phyloP scores from a whole-genome alignment of 2,888 invertebrate species.

The Euspilapteryx auroguttella region DNA sequence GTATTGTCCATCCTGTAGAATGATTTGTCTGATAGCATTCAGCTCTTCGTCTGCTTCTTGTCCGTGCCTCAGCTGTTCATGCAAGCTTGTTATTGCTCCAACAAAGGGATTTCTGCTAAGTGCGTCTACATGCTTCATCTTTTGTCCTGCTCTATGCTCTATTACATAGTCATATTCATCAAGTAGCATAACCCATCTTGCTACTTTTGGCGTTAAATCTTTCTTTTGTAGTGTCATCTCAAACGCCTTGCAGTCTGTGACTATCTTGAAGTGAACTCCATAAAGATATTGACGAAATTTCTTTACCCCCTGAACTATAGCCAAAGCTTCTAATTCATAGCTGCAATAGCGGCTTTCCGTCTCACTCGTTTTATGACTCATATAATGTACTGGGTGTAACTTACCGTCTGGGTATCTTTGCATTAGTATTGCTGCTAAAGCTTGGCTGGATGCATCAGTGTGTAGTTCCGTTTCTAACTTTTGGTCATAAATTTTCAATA shows the following conservation, averaged over 20 bases:
- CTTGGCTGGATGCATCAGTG: slow-evolving; percentile 2
- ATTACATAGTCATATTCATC: slow-evolving; percentile 7
- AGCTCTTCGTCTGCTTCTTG: too few relatives aligned
- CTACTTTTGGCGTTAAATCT: slow-evolving; percentile 6
- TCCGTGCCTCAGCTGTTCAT: slow-evolving; percentile 7
- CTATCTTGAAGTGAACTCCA: slow-evolving; percentile 8
- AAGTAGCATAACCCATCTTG: slow-evolving; percentile 7
- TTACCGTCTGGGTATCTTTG: slow-evolving; percentile 2
- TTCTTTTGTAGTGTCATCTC: slow-evolving; percentile 7
- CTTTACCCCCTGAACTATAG: slow-evolving; percentile 7
- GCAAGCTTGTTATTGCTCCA: slow-evolving; percentile 1
- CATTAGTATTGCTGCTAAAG: slow-evolving; percentile 2
- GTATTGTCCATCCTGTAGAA: slow-evolving; percentile 8
- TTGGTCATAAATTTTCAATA: slow-evolving; percentile 3
- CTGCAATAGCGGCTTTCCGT: slow-evolving; percentile 2
- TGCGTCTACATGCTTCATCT: slow-evolving; percentile 9
- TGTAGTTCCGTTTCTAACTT: slow-evolving; percentile 2
- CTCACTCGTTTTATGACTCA: slow-evolving; percentile 4
- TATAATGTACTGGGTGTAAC: slow-evolving; percentile 5
- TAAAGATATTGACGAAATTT: slow-evolving; percentile 7
- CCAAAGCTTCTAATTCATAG: slow-evolving; percentile 8
- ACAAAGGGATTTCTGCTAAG: slow-evolving; percentile 7
- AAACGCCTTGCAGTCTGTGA: slow-evolving; percentile 8
- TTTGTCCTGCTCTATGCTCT: slow-evolving; percentile 6
- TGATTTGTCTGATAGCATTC: too few relatives aligned